Evolutionary conservation across 2,888 invertebrate species (phyloP).

Genomic region (Gastrophysa polygoni): DNA sequence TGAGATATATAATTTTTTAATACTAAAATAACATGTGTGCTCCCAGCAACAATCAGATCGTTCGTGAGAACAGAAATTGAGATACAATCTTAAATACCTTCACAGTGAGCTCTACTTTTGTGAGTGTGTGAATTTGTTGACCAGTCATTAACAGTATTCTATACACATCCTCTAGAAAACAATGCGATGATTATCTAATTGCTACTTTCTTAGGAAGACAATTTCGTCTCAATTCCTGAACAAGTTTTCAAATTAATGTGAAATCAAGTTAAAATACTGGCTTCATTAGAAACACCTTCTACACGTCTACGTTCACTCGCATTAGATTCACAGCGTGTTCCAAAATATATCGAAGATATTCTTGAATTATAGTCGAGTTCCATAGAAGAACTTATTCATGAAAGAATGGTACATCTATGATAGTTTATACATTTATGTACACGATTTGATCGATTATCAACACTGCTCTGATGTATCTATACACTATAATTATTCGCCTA

Average conservation of each 20-base stretch:
- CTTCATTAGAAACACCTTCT: neutral
- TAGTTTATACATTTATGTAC: too few species aligned
- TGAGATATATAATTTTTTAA: neutral
- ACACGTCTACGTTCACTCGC: too few species aligned
- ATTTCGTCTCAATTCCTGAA: neutral
- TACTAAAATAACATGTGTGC: conserved; percentile 3
- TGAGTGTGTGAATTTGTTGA: conserved; percentile 23
- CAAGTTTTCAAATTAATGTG: neutral
- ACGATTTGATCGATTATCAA: too few species aligned
- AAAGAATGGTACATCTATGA: too few species aligned
- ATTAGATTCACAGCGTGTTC: too few species aligned
- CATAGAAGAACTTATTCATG: too few species aligned
- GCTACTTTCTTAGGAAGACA: neutral
- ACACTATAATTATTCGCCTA: too few species aligned
- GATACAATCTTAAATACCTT: conserved; percentile 22
- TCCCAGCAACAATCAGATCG: conserved; percentile 18
- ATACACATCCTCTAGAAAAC: neutral
- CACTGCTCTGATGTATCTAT: too few species aligned
- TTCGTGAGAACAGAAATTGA: conserved; percentile 24
- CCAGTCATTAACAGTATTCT: conserved; percentile 16
- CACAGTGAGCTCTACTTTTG: conserved; percentile 21
- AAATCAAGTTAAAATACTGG: neutral
- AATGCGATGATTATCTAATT: neutral
- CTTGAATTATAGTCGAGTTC: too few species aligned
- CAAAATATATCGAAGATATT: too few species aligned